Conservation (phyloP, 2,113 vertebrate genomes). For the Eira barbara region DNA sequence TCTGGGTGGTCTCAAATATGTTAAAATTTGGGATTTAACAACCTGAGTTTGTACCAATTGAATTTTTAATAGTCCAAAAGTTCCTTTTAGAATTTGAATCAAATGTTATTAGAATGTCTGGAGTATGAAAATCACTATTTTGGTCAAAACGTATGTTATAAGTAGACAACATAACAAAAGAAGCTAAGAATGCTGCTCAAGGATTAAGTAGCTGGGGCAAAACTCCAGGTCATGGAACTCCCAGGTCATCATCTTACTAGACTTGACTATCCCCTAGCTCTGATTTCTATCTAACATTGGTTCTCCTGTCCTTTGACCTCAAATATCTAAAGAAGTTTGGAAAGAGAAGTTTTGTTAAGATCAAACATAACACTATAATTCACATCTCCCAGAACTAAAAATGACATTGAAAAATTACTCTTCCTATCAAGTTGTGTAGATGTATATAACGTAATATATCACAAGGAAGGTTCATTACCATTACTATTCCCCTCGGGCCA, state of each 20-base stretch:
- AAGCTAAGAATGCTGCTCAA: neutral
- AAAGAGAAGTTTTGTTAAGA: neutral
- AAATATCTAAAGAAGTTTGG: neutral
- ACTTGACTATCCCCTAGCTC: neutral
- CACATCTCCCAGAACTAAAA: neutral
- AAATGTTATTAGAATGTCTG: neutral
- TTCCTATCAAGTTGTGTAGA: slow-evolving; percentile 8
- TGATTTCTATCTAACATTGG: neutral
- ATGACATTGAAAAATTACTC: neutral
- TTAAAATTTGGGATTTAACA: neutral
- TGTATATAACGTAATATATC: neutral
- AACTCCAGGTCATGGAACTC: neutral
- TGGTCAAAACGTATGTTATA: neutral
- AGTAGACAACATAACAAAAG: neutral
- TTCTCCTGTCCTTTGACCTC: neutral
- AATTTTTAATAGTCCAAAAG: neutral
- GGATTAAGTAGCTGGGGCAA: neutral
- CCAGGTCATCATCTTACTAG: neutral
- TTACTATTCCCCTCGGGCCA: neutral
- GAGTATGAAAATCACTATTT: neutral
- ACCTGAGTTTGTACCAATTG: neutral
- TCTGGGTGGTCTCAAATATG: neutral
- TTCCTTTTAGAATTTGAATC: neutral
- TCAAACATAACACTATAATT: neutral
- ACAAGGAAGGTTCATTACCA: neutral